A percentile compares a stretch with the other conserved stretches of the same genome.
These are phyloP conservation scores for Girardia tigrina DNA, from an alignment of 2,888 invertebrate genomes.

Conservation along the genomic window DNA sequence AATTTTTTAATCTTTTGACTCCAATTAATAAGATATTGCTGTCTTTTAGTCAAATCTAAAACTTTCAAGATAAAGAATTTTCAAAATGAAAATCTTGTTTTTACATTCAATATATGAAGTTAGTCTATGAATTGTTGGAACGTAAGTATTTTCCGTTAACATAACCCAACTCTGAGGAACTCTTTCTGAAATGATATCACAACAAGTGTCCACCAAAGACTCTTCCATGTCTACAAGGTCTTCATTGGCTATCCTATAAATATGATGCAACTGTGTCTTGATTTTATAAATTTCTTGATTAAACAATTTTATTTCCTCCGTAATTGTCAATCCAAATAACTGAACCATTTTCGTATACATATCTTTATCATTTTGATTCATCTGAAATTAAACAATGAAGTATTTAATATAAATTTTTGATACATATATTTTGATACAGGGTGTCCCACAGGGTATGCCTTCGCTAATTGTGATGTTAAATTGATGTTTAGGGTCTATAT, in stretches of 20 bases:
- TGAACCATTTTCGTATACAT: too few species aligned
- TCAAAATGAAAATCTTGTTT: too few species aligned
- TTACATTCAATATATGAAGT: slow-evolving; percentile 3
- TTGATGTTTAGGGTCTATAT: too few species aligned
- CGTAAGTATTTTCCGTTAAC: neutral
- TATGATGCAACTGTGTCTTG: neutral
- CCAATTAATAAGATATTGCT: neutral
- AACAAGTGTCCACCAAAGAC: neutral
- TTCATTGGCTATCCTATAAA: neutral
- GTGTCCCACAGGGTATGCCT: too few species aligned
- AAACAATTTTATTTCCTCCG: neutral
- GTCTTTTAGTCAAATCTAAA: neutral
- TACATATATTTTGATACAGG: too few species aligned
- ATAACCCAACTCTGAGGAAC: neutral
- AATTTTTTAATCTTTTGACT: neutral
- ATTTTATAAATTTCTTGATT: neutral
- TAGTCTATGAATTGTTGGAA: neutral
- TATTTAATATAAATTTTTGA: too few species aligned
- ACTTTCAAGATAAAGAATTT: too few species aligned
- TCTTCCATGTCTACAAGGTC: neutral
- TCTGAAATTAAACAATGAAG: too few species aligned
- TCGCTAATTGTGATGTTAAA: too few species aligned
- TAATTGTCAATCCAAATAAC: too few species aligned
- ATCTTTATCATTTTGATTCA: too few species aligned
- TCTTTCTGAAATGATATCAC: slow-evolving; percentile 4